A percentile compares a stretch with the other conserved stretches of the same genome.
phyloP scores from a whole-genome alignment of 1,140 invertebrate genomes.

The Diorhabda sublineata region DNA sequence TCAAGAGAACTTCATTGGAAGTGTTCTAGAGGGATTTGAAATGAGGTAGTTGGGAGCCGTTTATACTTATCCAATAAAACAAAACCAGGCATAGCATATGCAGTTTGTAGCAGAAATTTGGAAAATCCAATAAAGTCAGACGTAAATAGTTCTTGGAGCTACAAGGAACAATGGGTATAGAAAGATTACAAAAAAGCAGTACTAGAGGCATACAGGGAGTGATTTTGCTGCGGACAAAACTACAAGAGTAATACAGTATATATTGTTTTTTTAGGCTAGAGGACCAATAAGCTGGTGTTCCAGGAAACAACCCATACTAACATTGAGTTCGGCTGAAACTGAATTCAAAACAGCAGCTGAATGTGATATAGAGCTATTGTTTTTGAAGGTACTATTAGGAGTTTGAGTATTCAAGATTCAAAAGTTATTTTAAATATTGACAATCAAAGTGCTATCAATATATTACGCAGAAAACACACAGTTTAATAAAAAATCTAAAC shows the following conservation, averaged over 20 bases:
- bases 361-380: slow-evolving; percentile 19
- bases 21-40: too few species aligned
- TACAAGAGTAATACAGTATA: slow-evolving; percentile 24
- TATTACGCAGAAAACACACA: slow-evolving; percentile 12
- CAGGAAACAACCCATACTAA: slow-evolving; percentile 36
- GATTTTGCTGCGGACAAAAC: background rate
- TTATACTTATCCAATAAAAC: too few species aligned
- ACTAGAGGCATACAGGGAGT: too few species aligned
- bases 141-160: too few species aligned
- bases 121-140: too few species aligned
- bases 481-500: slow-evolving; percentile 23
- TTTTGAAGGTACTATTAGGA: slow-evolving; percentile 13
- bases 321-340: slow-evolving; percentile 41
- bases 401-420: slow-evolving; percentile 6
- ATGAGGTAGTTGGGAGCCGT: too few species aligned
- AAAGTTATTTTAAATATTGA: slow-evolving; percentile 9
- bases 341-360: slow-evolving; percentile 38
- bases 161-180: too few species aligned
- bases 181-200: too few species aligned
- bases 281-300: slow-evolving; percentile 33
- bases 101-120: too few species aligned
- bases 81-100: too few species aligned
- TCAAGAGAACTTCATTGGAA: too few species aligned
- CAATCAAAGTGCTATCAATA: slow-evolving; percentile 23
- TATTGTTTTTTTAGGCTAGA: slow-evolving; percentile 29